phyloP scores from a whole-genome alignment of 2,888 invertebrate species.

The Aelia acuminata region DNA sequence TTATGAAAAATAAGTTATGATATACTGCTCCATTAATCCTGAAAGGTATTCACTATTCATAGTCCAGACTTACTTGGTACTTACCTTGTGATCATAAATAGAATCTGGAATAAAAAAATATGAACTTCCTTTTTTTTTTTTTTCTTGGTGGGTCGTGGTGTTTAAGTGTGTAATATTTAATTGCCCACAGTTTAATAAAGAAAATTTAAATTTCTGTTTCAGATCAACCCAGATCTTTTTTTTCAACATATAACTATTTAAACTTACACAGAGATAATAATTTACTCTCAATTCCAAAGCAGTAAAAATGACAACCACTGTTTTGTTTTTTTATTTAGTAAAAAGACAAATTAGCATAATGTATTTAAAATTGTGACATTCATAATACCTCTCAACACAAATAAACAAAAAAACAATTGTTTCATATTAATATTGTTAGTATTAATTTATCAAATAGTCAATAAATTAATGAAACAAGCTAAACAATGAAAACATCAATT shows the following conservation, averaged over 20 bases:
- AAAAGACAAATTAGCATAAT: neutral
- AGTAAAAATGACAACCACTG: neutral
- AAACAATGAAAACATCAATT: conserved; percentile 46
- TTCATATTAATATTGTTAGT: neutral
- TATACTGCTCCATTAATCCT: no score
- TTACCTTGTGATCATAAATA: no score
- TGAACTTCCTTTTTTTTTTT: no score
- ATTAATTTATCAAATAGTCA: conserved; percentile 1
- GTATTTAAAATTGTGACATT: neutral
- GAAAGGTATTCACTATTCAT: no score
- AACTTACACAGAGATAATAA: neutral
- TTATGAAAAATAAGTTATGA: no score
- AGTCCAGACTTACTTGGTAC: no score
- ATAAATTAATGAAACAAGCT: conserved; percentile 33
- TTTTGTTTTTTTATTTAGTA: neutral
- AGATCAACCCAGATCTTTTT: no score
- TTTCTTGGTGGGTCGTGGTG: no score
- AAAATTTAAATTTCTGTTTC: no score
- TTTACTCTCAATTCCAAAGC: neutral
- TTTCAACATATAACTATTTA: neutral
- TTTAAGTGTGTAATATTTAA: no score
- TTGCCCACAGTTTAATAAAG: no score
- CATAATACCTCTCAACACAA: neutral
- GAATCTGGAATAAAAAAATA: no score
- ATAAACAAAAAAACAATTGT: neutral